Evolutionary conservation across 2,113 vertebrate genomes (phyloP), one percentile per base, ranked within the genome.

Genomic region (Anthoscopus minutus): DNA sequence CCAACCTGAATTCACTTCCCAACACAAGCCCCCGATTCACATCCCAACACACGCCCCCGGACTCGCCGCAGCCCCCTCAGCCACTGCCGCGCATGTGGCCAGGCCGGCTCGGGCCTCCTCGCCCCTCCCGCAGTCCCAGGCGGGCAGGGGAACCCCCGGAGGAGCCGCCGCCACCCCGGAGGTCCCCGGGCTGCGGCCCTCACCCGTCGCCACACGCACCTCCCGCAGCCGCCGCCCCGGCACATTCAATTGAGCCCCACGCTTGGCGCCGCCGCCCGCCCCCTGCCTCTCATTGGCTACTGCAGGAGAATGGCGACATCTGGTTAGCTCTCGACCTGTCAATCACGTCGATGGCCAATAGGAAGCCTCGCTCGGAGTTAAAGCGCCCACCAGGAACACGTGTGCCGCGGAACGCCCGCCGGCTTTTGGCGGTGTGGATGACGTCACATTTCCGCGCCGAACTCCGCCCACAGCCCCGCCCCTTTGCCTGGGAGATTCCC

Each of bases 261-360:
- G 30, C 81, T 92, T 82, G 91, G 58, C 82, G 92, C 94, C 84
- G 5, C 38, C 9, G 33, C 67, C 93, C 94, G 50, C 82, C 91
- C 65, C 67, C 35, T 50, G 47, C 6, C 21, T 35, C 35, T 58
- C 21, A 96, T 51, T 97, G 95, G 97, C 50, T 58, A 8, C 3
- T 0, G 0, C 5, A 4, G 20, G 1, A 21, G 9, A 51, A 20
- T 0, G 4, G 6, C 0, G 28, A 13, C 3, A 1, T 3, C 7
- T 23, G 54, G 1, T 92, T 93, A 91, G 79, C 0, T 0, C 0
- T 0, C 0, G 0, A 1, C 0, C 4, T 6, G 82, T 21, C 93
- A 83, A 62, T 96, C 91, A 2, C 0, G 0, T 0, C 0, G 0
- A 0, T 2, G 5, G 0, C 96, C 90, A 95, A 92, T 96, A 67